Evolutionary conservation across 1,140 invertebrate genomes (phyloP).

Genomic region (Wiebesia pumilae): DNA sequence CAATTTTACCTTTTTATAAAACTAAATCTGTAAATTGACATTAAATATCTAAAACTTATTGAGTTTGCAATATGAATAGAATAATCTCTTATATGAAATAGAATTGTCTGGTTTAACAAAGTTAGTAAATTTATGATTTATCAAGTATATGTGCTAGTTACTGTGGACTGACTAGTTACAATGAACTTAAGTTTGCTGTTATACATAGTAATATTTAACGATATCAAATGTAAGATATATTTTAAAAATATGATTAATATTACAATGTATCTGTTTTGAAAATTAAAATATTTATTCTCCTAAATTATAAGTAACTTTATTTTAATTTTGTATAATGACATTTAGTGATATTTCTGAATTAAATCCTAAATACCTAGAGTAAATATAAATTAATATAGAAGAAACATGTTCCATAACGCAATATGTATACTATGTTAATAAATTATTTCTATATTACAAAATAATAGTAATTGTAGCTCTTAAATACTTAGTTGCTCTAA

Average conservation of each 20-base stretch:
- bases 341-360: no score
- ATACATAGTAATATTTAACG: background rate
- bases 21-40: background rate
- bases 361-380: background rate
- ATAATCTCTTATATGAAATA: background rate
- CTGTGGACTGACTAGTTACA: background rate
- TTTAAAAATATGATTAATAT: background rate
- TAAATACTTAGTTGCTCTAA: background rate
- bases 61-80: background rate
- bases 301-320: background rate
- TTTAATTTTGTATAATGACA: background rate
- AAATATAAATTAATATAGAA: background rate
- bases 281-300: background rate
- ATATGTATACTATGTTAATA: background rate
- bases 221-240: background rate
- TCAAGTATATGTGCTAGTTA: background rate
- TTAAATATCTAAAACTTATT: background rate
- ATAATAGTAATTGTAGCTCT: background rate
- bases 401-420: background rate
- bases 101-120: background rate
- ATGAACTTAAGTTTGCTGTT: background rate
- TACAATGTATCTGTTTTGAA: background rate
- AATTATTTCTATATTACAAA: background rate
- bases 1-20: background rate
- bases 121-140: background rate